These are phyloP conservation scores for Nyleta sp. DNA, from an alignment of 2,888 invertebrate species.

Conservation along the genomic window DNA sequence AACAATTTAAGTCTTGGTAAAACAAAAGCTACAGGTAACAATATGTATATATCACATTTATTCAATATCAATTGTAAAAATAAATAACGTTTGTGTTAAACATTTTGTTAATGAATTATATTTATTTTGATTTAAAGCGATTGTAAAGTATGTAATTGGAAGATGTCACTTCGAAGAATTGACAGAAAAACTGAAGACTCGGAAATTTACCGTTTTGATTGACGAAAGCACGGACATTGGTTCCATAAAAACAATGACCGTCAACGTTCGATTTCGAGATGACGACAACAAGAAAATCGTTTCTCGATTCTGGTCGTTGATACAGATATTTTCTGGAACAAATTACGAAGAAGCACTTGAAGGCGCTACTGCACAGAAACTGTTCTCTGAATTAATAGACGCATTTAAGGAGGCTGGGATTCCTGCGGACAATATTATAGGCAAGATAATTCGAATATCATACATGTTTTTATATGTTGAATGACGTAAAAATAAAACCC, in stretches of 20 bases:
- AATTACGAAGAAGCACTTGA: conserved; percentile 55
- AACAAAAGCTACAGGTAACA: conserved; percentile 17
- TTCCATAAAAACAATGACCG: conserved; percentile 19
- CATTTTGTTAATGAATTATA: neutral
- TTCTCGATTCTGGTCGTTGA: conserved; percentile 35
- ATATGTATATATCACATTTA: neutral
- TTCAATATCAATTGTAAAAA: neutral
- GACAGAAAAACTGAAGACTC: conserved; percentile 18
- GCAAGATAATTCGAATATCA: too few relatives aligned
- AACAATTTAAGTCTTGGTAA: conserved; percentile 9
- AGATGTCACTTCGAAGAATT: conserved; percentile 26
- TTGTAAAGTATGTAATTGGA: conserved; percentile 19
- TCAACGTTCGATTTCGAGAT: conserved; percentile 35
- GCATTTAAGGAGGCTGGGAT: conserved; percentile 1
- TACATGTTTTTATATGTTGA: too few relatives aligned
- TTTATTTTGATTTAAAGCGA: neutral
- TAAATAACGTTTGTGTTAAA: neutral
- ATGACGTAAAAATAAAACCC: too few relatives aligned
- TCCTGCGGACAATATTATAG: conserved; percentile 12
- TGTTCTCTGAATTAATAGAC: neutral
- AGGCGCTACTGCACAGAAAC: conserved; percentile 27
- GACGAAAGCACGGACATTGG: conserved; percentile 41
- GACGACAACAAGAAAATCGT: conserved; percentile 7
- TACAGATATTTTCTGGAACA: conserved; percentile 18
- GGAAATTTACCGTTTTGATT: conserved; percentile 39